Evolutionary conservation across 2,113 vertebrate species (phyloP).

Genomic region (Bothrops jararaca): DNA sequence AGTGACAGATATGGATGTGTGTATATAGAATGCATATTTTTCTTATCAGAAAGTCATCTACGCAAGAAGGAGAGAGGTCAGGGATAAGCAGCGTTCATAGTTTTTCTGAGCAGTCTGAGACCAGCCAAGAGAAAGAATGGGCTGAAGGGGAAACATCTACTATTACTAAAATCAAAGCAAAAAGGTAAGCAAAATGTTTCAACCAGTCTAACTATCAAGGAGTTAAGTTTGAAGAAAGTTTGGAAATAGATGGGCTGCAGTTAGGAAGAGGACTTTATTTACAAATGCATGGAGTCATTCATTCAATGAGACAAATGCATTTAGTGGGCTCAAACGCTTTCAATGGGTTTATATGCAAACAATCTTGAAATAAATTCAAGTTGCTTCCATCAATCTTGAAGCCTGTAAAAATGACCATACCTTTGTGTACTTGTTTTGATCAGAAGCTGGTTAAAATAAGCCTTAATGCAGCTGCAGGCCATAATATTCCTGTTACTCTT

Average conservation of each 20-base stretch:
- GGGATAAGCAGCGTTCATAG: slow-evolving; percentile 64
- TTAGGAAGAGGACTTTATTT: neutral
- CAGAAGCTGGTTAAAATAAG: neutral
- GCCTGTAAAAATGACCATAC: neutral
- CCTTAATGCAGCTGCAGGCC: neutral
- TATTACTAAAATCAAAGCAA: slow-evolving; percentile 44
- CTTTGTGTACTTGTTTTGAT: neutral
- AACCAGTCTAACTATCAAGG: neutral
- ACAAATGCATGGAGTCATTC: neutral
- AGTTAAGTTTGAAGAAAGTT: slow-evolving; percentile 1
- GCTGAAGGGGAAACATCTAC: slow-evolving; percentile 42
- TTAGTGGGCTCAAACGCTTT: neutral
- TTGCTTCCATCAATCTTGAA: neutral
- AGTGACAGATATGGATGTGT: neutral
- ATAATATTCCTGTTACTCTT: neutral
- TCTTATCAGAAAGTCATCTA: slow-evolving; percentile 56
- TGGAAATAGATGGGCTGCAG: neutral
- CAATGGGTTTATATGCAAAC: neutral
- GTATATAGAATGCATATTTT: neutral
- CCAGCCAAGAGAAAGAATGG: slow-evolving; percentile 56
- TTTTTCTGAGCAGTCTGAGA: slow-evolving; percentile 53
- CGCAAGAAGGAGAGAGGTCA: slow-evolving; percentile 65
- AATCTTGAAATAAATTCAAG: neutral
- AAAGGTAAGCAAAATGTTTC: slow-evolving; percentile 60
- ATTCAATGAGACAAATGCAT: neutral